Conservation (phyloP, 2,113 vertebrate species). For the Dinomys branickii region DNA sequence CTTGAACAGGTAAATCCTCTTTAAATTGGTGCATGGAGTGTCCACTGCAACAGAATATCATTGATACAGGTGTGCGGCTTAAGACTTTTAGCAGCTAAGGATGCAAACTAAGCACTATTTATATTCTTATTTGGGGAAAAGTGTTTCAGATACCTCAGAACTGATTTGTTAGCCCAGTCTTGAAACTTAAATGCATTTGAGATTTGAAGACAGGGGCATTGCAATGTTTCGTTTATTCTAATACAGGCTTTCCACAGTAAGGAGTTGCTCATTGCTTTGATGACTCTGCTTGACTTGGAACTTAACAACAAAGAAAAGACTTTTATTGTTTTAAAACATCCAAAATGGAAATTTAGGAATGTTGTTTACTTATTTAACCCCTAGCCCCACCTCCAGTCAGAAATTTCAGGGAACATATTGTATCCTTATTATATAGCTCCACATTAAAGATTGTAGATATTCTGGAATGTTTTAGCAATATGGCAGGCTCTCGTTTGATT, state of each 20-base stretch:
- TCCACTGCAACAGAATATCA: rapidly evolving
- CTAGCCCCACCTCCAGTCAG: background rate
- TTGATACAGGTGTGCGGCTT: background rate
- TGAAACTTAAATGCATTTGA: background rate
- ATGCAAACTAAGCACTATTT: background rate
- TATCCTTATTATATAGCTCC: background rate
- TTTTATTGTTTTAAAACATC: background rate
- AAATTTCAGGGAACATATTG: background rate
- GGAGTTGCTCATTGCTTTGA: background rate
- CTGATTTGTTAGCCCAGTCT: background rate
- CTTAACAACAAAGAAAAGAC: background rate
- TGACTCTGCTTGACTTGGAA: background rate
- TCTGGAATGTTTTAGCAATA: background rate
- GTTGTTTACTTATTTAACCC: background rate
- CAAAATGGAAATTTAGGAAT: background rate
- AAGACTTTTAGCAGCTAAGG: background rate
- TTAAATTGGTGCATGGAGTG: background rate
- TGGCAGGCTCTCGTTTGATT: constrained; percentile 5
- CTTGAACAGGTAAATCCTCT: background rate
- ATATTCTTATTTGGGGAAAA: background rate
- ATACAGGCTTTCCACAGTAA: background rate
- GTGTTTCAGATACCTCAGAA: background rate
- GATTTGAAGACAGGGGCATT: background rate
- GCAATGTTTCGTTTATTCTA: background rate
- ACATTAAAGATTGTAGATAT: constrained; percentile 9